phyloP scores from a whole-genome alignment of 2,797 vertebrate genomes.

The Sparidentex hasta region DNA sequence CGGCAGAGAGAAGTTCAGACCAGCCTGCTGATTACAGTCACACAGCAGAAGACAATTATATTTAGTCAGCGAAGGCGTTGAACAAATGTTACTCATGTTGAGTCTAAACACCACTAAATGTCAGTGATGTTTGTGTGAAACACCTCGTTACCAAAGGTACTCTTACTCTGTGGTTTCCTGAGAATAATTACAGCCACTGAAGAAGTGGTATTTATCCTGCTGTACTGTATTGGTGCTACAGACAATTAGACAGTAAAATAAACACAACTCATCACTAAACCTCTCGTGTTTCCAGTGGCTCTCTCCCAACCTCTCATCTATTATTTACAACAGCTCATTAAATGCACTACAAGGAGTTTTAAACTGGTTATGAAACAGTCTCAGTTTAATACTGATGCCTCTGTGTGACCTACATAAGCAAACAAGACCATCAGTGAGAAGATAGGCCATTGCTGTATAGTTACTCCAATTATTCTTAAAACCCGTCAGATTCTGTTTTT shows the following conservation, averaged over 20 bases:
- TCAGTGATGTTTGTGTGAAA: not conserved
- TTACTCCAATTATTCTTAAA: too few species aligned
- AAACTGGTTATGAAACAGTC: too few species aligned
- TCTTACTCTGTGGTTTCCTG: not conserved
- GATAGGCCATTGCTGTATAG: too few species aligned
- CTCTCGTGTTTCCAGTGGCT: constrained; percentile 2
- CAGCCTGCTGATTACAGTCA: constrained; percentile 12
- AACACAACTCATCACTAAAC: not conserved
- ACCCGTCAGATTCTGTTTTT: too few species aligned
- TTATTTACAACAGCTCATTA: not conserved
- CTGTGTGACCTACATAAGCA: too few species aligned
- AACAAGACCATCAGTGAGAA: too few species aligned
- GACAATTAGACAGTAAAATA: not conserved
- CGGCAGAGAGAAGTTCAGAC: constrained; percentile 9
- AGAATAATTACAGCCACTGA: not conserved
- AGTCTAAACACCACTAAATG: not conserved
- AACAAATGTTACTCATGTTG: not conserved
- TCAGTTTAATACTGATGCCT: too few species aligned
- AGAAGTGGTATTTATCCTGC: not conserved
- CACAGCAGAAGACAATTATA: not conserved
- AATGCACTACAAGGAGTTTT: too few species aligned
- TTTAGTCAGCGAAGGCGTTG: not conserved
- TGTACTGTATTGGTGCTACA: not conserved
- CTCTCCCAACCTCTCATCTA: not conserved
- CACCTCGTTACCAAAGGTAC: not conserved